Evolutionary conservation across 2,113 vertebrate genomes (phyloP), one percentile per base, ranked within the genome.

Genomic region (Nanorana parkeri): DNA sequence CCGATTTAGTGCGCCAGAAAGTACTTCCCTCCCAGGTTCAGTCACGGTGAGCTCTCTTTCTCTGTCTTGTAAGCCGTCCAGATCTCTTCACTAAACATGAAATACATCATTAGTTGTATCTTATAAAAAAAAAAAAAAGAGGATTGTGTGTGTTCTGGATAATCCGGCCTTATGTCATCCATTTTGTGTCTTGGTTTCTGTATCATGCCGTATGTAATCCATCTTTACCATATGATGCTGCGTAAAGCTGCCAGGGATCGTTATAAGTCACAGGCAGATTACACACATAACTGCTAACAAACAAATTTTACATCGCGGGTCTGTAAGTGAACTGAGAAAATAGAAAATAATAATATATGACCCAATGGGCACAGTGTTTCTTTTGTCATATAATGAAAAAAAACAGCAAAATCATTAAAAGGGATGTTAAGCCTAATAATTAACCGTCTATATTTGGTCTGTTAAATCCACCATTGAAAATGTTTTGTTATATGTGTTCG

Each of bases 1-100:
- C 98, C 84, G 97, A 98, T 78, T 88, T 99, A 93, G 98, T 99
- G 82, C 95, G 91, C 89, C 95, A 96, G 90, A 96, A 88, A 89
- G 91, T 96, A 78, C 92, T 97, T 64, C 92, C 96, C 7, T 93
- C 92, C 82, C 96, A 96, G 84, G 88, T 93, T 84, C 95, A 95
- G 55, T 96, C 91, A 87, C 96, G 97, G 98, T 98, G 85, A 93
- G 92, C 88, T 47, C 60, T 29, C 19, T 10, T 52, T 20, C 24
- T 19, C 15, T 6, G 29, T 19, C 16, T 8, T 72, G 23, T 55
- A 26, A 55, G 68, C 68, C 51, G 16, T 41, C 19, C 23, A 23
- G 51, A 75, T 60, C 72, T 60, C 5, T 26, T 60, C 51, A 75
- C 29, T n/a, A 26, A 63, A 76, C 58, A 63, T 75, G 11, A 63